Base-by-base conservation (phyloP, 2,113 vertebrate genomes). In the Rhinogobius similis region DNA sequence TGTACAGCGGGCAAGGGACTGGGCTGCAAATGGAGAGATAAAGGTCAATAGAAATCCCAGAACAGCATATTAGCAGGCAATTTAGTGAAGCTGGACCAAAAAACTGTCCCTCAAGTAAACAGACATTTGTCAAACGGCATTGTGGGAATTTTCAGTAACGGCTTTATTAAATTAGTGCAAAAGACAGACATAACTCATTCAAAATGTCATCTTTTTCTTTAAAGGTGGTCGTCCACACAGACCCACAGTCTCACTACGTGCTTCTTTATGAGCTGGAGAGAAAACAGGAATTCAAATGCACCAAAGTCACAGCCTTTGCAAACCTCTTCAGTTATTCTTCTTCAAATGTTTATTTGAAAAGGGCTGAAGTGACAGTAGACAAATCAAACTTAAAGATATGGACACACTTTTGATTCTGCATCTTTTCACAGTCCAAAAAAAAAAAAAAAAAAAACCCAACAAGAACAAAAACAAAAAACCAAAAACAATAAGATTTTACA, bases 161-260 rank as follows among this genome's bases (percentile, higher is more conserved):
- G 90, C 89, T 93, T 93, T 94, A 94, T 93, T 94, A 94, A 94
- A 93, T 93, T 93, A 93, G 93, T 94, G 93, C 93, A 94, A 94
- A 93, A 93, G 91, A 94, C 92, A 93, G 88, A 94, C 90, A 81
- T 77, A 91, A 93, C 90, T 93, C 91, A 91, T 93, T 94, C 92
- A 93, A 89, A 90, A 93, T 88, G 85, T 92, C 90, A 91, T 88
- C 76, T 85, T 92, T 93, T 76, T 58, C 55, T 58, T 87, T 88
- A 71, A 87, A 61, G 70, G 86, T 88, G 83, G 73, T 83, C 88
- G 83, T 82, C 68, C 75, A 74, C 78, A 86, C 65, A 56, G 85
- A 82, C 85, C 76, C 87, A 86, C 67, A 81, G 72, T 78, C 59
- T 61, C 58, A n/a, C 77, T 65, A 78, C 74, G 36, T 79, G 86